A percentile compares a stretch with the other conserved stretches of the same genome.
These are phyloP conservation scores for Lagria hirta DNA, from an alignment of 2,888 invertebrate species.

Conservation along the genomic window DNA sequence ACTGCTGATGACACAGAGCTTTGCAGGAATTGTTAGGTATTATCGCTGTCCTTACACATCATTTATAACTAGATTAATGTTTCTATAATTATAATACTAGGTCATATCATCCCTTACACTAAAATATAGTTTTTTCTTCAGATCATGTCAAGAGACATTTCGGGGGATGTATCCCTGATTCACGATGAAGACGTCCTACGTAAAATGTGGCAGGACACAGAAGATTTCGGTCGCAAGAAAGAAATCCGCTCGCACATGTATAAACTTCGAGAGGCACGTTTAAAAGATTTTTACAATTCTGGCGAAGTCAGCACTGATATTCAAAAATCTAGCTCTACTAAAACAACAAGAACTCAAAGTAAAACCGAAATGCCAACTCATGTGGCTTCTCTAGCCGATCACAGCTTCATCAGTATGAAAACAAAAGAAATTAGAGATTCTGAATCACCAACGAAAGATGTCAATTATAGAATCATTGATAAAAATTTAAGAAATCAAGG, in stretches of 20 bases:
- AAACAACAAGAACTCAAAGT: constrained; percentile 28
- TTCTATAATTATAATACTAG: too few relatives aligned
- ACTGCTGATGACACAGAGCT: too few relatives aligned
- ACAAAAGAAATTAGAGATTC: constrained; percentile 78
- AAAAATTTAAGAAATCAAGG: constrained; percentile 47
- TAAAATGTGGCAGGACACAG: constrained; percentile 84
- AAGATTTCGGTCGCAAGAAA: constrained; percentile 82
- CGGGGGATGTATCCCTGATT: constrained; percentile 69
- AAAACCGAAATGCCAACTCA: constrained; percentile 52
- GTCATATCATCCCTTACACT: too few relatives aligned
- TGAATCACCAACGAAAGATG: constrained; percentile 70
- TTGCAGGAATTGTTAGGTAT: too few relatives aligned
- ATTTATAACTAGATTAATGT: too few relatives aligned
- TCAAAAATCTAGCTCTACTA: constrained; percentile 32
- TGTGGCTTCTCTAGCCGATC: constrained; percentile 72
- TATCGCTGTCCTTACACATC: too few relatives aligned
- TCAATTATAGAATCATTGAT: constrained; percentile 42
- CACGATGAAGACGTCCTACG: constrained; percentile 76
- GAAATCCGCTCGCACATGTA: constrained; percentile 86
- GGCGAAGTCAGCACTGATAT: constrained; percentile 39
- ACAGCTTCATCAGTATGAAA: constrained; percentile 76
- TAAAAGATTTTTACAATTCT: constrained; percentile 69
- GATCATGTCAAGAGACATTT: constrained; percentile 38
- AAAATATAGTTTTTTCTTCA: too few relatives aligned
- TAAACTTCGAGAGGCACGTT: constrained; percentile 76